A percentile compares a stretch with the other conserved stretches of the same genome.
These are phyloP conservation scores for Dissostichus mawsoni DNA, from an alignment of 2,113 vertebrate genomes.

Conservation along the genomic window DNA sequence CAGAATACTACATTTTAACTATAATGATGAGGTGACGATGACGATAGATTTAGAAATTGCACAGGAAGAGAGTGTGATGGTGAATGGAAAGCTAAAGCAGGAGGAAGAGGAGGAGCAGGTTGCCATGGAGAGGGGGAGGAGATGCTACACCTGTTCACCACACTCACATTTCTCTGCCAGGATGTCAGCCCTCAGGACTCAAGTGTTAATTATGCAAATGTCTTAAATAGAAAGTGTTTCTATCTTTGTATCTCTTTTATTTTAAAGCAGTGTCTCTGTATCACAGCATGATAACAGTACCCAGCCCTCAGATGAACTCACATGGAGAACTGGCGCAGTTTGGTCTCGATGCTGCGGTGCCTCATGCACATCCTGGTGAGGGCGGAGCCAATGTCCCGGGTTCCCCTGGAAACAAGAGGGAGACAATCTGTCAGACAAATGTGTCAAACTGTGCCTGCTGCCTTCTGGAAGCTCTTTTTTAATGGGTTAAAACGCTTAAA, in stretches of 20 bases:
- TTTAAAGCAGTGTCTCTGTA: no score
- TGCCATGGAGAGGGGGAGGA: constrained; percentile 42
- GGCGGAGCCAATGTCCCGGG: constrained; percentile 90
- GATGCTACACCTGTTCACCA: constrained; percentile 50
- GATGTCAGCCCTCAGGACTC: no score
- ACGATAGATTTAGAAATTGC: background rate
- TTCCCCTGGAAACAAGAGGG: constrained; percentile 85
- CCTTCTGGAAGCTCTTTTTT: background rate
- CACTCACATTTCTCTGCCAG: background rate
- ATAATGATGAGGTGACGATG: background rate
- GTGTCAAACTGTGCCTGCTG: background rate
- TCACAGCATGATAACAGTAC: no score
- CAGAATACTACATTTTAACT: background rate
- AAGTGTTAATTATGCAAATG: no score
- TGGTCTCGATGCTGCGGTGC: constrained; percentile 94
- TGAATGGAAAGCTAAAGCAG: background rate
- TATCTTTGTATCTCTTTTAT: no score
- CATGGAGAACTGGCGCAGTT: constrained; percentile 93
- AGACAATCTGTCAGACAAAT: constrained; percentile 8
- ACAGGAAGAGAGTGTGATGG: background rate
- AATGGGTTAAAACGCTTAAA: background rate
- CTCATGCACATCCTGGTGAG: constrained; percentile 96
- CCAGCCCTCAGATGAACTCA: constrained; percentile 73
- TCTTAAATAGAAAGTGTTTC: no score
- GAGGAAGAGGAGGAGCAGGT: constrained; percentile 31